Percentiles rank a stretch among this genome's conserved stretches.
These are phyloP conservation scores for Drosophila bifasciata DNA, from an alignment of 1,140 invertebrate genomes.

Conservation along the genomic window DNA sequence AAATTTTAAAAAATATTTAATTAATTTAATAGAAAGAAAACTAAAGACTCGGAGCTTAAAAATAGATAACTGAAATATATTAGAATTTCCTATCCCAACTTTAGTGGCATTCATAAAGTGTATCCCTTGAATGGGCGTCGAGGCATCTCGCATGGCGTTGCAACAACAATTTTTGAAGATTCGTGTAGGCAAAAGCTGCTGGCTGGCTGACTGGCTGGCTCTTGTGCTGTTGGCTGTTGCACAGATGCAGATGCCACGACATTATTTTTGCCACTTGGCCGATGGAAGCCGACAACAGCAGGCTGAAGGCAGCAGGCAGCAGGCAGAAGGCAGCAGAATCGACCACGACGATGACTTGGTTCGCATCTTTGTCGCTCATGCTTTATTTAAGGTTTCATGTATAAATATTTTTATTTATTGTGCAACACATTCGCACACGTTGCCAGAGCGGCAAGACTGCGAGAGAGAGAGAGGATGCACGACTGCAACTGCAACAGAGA, in stretches of 20 bases:
- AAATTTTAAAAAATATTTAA: neutral
- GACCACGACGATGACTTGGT: constrained; percentile 55
- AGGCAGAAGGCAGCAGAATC: neutral
- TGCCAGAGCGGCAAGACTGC: constrained; percentile 23
- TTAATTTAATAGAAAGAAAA: no score
- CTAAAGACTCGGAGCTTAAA: no score
- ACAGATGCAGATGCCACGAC: constrained; percentile 81
- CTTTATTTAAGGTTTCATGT: constrained; percentile 82
- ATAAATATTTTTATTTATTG: constrained; percentile 83
- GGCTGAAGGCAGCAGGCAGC: neutral
- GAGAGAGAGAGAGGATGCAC: constrained; percentile 25
- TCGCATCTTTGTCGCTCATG: constrained; percentile 82
- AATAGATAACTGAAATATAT: no score
- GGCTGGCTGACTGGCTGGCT: constrained; percentile 28
- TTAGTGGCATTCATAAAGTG: no score
- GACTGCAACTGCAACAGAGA: constrained; percentile 48
- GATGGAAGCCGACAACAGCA: constrained; percentile 43
- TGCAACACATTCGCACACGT: constrained; percentile 82
- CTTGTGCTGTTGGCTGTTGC: constrained; percentile 31
- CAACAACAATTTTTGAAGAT: constrained; percentile 60
- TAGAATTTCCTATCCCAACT: no score
- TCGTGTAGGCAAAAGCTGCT: constrained; percentile 73
- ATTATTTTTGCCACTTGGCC: constrained; percentile 82
- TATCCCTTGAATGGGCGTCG: no score
- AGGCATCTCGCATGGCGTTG: neutral